Conservation (phyloP, 2,888 invertebrate species). For the Epistrophe eligans region DNA sequence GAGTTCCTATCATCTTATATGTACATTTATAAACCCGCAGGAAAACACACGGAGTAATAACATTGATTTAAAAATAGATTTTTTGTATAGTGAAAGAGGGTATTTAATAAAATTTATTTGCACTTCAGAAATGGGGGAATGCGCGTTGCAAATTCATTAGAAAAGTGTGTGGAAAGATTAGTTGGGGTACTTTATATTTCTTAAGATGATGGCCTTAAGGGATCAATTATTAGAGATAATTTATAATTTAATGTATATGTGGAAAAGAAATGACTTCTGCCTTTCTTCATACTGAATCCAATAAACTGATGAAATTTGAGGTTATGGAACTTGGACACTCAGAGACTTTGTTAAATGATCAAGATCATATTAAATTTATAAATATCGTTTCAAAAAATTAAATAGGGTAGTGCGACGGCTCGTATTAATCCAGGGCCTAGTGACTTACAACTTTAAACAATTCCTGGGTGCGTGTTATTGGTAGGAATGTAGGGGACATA, state of each 20-base stretch:
- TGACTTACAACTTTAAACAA: no score
- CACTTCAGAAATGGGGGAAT: constrained; percentile 3
- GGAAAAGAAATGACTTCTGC: background rate
- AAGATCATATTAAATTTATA: no score
- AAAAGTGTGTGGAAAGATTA: constrained; percentile 35
- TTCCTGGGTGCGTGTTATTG: no score
- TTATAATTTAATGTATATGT: background rate
- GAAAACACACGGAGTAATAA: constrained; percentile 5
- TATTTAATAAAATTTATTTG: constrained; percentile 36
- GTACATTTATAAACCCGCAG: background rate
- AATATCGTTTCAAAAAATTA: no score
- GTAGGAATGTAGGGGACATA: no score
- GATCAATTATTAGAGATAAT: constrained; percentile 26
- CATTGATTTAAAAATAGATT: constrained; percentile 27
- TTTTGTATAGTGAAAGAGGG: constrained; percentile 1
- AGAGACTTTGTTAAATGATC: no score
- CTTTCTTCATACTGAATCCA: background rate
- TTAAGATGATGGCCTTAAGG: background rate
- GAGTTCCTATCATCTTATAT: background rate
- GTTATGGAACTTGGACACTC: background rate
- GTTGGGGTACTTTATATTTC: constrained; percentile 26
- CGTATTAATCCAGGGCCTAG: no score
- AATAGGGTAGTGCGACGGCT: no score
- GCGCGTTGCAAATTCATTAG: constrained; percentile 17
- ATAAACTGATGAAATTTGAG: background rate